Conservation (phyloP, 2,888 invertebrate species). For the Tribolium freemani region DNA sequence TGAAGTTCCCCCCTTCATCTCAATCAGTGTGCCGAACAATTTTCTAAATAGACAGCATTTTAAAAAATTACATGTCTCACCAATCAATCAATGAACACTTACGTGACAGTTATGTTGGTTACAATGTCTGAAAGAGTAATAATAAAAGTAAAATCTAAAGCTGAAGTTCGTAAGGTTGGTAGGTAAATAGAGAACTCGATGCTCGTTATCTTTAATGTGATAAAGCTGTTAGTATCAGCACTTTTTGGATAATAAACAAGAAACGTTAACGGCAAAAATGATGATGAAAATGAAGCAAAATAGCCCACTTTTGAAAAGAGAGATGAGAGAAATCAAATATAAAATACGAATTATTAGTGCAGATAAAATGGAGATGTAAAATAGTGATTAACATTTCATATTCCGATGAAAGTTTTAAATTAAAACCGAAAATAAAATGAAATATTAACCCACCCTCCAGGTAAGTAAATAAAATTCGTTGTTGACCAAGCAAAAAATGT, state of each 20-base stretch:
- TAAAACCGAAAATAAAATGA: background rate
- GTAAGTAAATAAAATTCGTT: too few species aligned
- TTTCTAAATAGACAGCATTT: conserved; percentile 2
- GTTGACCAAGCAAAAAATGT: too few species aligned
- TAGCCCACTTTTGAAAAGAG: background rate
- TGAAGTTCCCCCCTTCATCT: background rate
- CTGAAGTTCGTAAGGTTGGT: too few species aligned
- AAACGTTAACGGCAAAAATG: background rate
- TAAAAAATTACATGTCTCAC: background rate
- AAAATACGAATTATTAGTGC: background rate
- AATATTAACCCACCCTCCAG: too few species aligned
- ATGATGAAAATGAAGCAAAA: background rate
- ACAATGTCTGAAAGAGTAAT: too few species aligned
- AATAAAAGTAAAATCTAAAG: too few species aligned
- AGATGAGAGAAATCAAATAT: background rate
- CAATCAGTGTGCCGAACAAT: conserved; percentile 1
- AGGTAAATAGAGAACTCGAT: background rate
- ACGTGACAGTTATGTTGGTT: too few species aligned
- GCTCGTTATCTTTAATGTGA: background rate
- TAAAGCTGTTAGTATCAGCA: background rate
- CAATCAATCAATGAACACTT: background rate
- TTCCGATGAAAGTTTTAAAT: conserved; percentile 2
- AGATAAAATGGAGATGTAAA: conserved; percentile 9
- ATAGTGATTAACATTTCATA: conserved; percentile 9
- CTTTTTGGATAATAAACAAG: background rate